A percentile compares a stretch with the other conserved stretches of the same genome.
These are phyloP conservation scores for Chaenogobius annularis DNA, from an alignment of 2,113 vertebrate species.

Conservation along the genomic window DNA sequence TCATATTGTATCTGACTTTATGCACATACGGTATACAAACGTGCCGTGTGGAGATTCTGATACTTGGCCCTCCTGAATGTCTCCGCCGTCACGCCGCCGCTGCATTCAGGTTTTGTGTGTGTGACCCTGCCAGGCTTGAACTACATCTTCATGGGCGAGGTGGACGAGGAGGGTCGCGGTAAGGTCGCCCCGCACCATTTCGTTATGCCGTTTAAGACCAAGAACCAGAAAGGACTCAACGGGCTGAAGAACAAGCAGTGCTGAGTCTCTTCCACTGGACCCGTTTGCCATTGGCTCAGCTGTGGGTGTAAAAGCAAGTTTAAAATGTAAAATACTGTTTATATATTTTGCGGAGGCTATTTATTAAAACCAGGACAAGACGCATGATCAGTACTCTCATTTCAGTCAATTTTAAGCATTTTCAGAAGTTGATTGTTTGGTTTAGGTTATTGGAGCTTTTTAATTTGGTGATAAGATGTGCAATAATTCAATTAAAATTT, in stretches of 20 bases:
- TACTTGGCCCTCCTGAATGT: constrained; percentile 73
- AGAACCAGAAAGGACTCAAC: constrained; percentile 89
- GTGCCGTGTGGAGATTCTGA: constrained; percentile 60
- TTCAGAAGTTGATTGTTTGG: constrained; percentile 28
- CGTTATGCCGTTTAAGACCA: constrained; percentile 89
- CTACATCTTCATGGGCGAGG: constrained; percentile 97
- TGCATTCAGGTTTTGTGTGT: constrained; percentile 81
- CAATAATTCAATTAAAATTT: constrained; percentile 78
- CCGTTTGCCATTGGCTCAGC: constrained; percentile 13
- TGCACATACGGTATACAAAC: constrained; percentile 54
- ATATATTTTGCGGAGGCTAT: constrained; percentile 1
- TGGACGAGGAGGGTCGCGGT: constrained; percentile 89
- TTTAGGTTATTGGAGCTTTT: constrained; percentile 42
- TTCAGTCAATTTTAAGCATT: not conserved
- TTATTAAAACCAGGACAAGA: constrained; percentile 21
- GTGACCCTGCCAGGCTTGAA: constrained; percentile 87
- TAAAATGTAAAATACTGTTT: constrained; percentile 6
- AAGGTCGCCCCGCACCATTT: constrained; percentile 90
- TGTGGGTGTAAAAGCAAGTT: constrained; percentile 32
- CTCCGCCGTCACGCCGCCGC: constrained; percentile 73
- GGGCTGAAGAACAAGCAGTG: constrained; percentile 88
- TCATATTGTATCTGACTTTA: constrained; percentile 42
- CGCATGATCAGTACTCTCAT: not conserved
- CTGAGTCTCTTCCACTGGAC: constrained; percentile 62
- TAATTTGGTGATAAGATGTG: constrained; percentile 79